These are phyloP conservation scores for Typhlichthys subterraneus DNA, from an alignment of 2,797 vertebrate genomes.

Conservation along the genomic window DNA sequence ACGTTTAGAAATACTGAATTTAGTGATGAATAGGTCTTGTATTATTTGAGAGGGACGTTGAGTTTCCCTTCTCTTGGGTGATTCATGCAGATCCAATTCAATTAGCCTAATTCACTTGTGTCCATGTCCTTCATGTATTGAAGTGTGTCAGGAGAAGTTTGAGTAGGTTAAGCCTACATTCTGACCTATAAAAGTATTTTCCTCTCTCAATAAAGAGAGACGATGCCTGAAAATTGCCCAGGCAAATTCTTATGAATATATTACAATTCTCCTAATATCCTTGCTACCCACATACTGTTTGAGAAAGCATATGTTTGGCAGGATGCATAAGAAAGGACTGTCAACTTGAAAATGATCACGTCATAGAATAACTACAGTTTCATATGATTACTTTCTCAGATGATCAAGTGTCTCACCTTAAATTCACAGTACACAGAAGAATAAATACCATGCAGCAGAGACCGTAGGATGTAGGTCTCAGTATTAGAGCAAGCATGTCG, in stretches of 20 bases:
- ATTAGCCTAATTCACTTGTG: slow-evolving; percentile 74
- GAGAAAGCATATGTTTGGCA: not conserved
- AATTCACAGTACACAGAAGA: slow-evolving; percentile 20
- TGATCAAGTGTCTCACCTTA: too few species aligned
- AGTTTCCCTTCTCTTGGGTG: slow-evolving; percentile 69
- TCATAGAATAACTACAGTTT: too few species aligned
- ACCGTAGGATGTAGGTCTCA: slow-evolving; percentile 53
- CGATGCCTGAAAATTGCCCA: not conserved
- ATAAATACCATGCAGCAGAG: slow-evolving; percentile 33
- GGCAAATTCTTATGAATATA: not conserved
- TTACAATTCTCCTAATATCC: not conserved
- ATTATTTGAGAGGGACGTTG: slow-evolving; percentile 48
- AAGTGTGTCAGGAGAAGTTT: slow-evolving; percentile 75
- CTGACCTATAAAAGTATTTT: slow-evolving; percentile 68
- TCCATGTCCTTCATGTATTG: slow-evolving; percentile 45
- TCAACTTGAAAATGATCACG: too few species aligned
- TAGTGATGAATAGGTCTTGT: slow-evolving; percentile 21
- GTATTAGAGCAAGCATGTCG: slow-evolving; percentile 66
- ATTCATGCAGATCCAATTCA: slow-evolving; percentile 67
- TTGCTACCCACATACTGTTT: not conserved
- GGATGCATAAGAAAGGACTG: not conserved
- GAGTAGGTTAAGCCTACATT: slow-evolving; percentile 65
- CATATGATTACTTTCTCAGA: too few species aligned
- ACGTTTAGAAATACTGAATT: not conserved
- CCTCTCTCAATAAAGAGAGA: not conserved